Base-by-base conservation (phyloP, 37 sponge, comb jelly and placozoan genomes). In the Diacarnus erythraeanus region DNA sequence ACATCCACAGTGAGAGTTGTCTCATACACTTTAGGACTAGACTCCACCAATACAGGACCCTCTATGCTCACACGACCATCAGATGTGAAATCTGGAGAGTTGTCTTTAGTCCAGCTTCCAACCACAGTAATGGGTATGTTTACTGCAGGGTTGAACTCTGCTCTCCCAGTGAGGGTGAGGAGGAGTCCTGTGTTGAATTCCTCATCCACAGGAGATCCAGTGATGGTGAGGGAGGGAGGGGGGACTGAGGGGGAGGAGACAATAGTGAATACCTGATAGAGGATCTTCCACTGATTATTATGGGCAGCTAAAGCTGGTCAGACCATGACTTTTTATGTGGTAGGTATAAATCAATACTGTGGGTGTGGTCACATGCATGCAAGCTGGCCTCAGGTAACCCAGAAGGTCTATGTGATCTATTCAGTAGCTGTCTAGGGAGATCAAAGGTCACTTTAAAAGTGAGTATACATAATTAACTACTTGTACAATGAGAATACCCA, bases 141-240 rank as follows among this genome's bases (percentile, higher is more conserved):
- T 20, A 77, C 78, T 25, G 76, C 60, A 33, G 2, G 0, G 30
- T 76, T 38, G 56, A 76, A 54, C 23, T 58, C 30, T 29, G 51
- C 51, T 20, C 26, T 59, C 17, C 76, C 44, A 35, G 37, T 59
- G 22, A 76, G 35, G 76, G 76, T 76, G 76, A 76, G 76, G 2
- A 36, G n/a, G 21, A 59, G 29, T 0, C 76, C 76, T 60, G 31
- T 20, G 38, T 39, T 35, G 76, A 76, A 71, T n/a, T 44, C 72
- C 2, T 71, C 44, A 18, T 71, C 72, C 72, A 71, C 18, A 12
- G 72, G 72, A 41, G 72, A 71, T 4, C 72, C 72, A 39, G 44
- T 42, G 42, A 42, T 71, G 17, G 44, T 42, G 37, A 71, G 9
- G 9, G 44, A 2, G 44, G 44, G 72, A n/a, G 42, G 72, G 25